Evolutionary conservation across 1,140 invertebrate genomes (phyloP), one percentile per base, ranked within the genome.

Genomic region (Sarcophaga bullata): DNA sequence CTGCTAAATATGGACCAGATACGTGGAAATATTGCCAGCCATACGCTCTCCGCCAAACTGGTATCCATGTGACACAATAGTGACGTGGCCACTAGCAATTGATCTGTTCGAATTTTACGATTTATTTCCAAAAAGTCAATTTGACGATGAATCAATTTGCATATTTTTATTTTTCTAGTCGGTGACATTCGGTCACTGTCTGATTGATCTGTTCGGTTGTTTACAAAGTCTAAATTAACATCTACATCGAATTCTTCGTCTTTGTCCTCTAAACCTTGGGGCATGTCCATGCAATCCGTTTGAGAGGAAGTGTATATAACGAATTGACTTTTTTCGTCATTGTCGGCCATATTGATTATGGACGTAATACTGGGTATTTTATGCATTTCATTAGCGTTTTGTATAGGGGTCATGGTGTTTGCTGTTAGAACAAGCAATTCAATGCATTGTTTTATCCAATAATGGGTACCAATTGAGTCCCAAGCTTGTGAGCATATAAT

Each of bases 401-500:
- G 94, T 82, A 98, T 95, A 85, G 93, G 92, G 0, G 93, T 93
- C 90, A 87, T 93, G 13, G 93, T 91, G 81, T 93, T 93, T 10
- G 95, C 94, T 0, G 96, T 97, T 8, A 96, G 94, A 3, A 98
- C 92, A 2, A 98, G 87, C 1, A 98, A 88, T 86, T 99, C 97
- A 54, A 98, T 95, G 86, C 97, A 98, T 87, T 99, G 98, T 87
- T 98, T 99, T 84, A 99, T 98, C 98, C 98, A 99, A 91, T 97
- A 99, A 89, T 99, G 97, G 3, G 95, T 94, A 0, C 96, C 96
- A 91, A 99, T 99, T 13, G 96, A 93, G 86, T 99, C 98, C 98
- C 98, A 99, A 87, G 98, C 98, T 91, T 99, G 98, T 52, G 96
- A 97, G 90, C 97, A 98, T 8, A 97, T 93, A 72, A 99, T 97